Conservation (phyloP, 2,113 vertebrate species). For the Calyptomena viridis region DNA sequence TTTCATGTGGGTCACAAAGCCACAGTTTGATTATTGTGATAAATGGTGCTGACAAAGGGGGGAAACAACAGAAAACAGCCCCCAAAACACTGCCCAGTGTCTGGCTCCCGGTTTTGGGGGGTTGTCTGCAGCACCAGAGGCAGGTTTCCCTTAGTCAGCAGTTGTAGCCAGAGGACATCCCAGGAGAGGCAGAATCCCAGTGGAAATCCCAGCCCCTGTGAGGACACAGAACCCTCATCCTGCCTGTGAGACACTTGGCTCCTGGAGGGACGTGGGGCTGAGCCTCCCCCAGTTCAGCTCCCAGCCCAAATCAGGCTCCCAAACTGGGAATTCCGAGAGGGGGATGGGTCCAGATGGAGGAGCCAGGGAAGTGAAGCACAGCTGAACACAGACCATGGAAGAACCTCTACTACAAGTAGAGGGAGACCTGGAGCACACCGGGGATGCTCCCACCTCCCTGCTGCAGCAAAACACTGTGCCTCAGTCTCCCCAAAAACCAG, state of each 20-base stretch:
- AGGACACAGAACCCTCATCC: not conserved
- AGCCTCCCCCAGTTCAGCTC: not conserved
- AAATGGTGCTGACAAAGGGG: not conserved
- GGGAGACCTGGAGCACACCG: not conserved
- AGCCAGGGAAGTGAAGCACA: not conserved
- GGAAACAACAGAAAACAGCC: not conserved
- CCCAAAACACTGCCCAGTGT: not conserved
- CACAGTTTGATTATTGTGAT: not conserved
- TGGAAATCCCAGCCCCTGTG: not conserved
- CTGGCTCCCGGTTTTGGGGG: not conserved
- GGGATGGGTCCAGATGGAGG: not conserved
- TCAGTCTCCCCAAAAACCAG: not conserved
- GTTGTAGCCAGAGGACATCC: not conserved
- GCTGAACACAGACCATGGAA: not conserved
- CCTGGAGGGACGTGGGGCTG: not conserved
- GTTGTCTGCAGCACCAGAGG: not conserved
- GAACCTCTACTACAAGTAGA: not conserved
- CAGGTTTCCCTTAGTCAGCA: not conserved
- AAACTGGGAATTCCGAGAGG: not conserved
- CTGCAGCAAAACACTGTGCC: rapidly evolving
- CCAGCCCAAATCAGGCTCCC: not conserved
- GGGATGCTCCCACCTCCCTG: not conserved
- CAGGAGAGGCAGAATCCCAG: not conserved
- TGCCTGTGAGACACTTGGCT: rapidly evolving
- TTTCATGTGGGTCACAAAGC: slow-evolving; percentile 41